A percentile compares a stretch with the other conserved stretches of the same genome.
Evolutionary conservation across 2,888 invertebrate species (phyloP).

Genomic region (Zygogramma bicolorata): DNA sequence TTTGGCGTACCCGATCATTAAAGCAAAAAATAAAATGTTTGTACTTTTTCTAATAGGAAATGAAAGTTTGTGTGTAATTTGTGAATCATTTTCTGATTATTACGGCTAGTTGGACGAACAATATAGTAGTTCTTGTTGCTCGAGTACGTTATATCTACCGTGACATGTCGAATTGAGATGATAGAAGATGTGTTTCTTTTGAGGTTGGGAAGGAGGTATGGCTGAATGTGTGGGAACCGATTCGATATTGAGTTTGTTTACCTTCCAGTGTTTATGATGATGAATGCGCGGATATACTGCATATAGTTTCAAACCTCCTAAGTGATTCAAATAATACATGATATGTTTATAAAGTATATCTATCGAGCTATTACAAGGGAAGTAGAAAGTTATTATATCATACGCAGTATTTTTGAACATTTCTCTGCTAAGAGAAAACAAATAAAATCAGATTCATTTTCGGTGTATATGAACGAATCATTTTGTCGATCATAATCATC

Average conservation of each 20-base stretch:
- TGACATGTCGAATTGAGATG: slow-evolving; percentile 19
- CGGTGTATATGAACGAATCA: no score
- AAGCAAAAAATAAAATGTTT: slow-evolving; percentile 13
- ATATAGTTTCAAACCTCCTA: no score
- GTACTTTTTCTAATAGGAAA: slow-evolving; percentile 15
- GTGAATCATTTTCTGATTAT: slow-evolving; percentile 19
- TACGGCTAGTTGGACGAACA: slow-evolving; percentile 14
- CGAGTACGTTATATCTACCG: not conserved
- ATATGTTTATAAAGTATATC: no score
- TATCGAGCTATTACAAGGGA: no score
- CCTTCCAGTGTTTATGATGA: not conserved
- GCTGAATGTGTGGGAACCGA: not conserved
- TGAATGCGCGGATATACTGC: no score
- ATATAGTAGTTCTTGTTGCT: slow-evolving; percentile 11
- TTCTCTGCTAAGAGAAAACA: no score
- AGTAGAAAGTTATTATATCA: no score
- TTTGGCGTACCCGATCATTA: slow-evolving; percentile 1
- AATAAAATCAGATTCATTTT: no score
- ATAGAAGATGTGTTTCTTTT: not conserved
- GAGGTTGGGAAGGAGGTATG: not conserved
- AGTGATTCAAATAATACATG: no score
- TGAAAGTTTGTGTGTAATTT: slow-evolving; percentile 22
- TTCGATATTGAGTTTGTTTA: not conserved
- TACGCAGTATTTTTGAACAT: no score
- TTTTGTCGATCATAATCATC: no score